These are phyloP conservation scores for Actinernus sp. DNA, from an alignment of 92 coral and sea anemone genomes.

Conservation along the genomic window DNA sequence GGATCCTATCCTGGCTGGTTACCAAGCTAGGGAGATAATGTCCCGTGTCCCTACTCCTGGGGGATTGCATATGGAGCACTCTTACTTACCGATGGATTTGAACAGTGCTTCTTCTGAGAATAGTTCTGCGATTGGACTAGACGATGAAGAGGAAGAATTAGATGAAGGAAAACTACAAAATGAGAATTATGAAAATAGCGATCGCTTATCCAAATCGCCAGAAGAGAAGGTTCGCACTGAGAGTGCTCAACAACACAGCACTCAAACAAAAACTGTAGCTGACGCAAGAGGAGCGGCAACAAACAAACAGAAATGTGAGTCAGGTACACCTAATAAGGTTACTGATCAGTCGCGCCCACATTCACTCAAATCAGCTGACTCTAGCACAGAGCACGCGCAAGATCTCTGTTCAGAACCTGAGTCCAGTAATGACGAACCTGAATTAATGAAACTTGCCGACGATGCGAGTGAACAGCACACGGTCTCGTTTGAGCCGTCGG, in stretches of 20 bases:
- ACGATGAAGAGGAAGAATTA: constrained; percentile 56
- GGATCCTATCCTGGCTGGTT: constrained; percentile 97
- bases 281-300: too few relatives aligned
- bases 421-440: constrained; percentile 75
- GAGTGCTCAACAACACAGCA: too few relatives aligned
- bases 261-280: not conserved
- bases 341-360: not conserved
- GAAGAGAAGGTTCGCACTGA: too few relatives aligned
- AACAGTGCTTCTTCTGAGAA: constrained; percentile 95
- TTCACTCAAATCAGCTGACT: not conserved
- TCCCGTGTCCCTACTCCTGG: constrained; percentile 92
- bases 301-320: too few relatives aligned
- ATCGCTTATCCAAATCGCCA: too few relatives aligned
- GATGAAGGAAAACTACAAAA: constrained; percentile 5
- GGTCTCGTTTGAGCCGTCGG: constrained; percentile 7
- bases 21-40: constrained; percentile 91
- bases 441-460: constrained; percentile 68
- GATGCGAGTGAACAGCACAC: constrained; percentile 45
- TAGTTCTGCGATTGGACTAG: constrained; percentile 56
- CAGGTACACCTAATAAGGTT: not conserved
- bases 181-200: too few relatives aligned
- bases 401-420: constrained; percentile 56
- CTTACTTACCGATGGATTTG: constrained; percentile 87
- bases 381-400: constrained; percentile 34
- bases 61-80: constrained; percentile 81